Conservation (phyloP, 2,888 invertebrate species). For the Himalopsyche anomala region DNA sequence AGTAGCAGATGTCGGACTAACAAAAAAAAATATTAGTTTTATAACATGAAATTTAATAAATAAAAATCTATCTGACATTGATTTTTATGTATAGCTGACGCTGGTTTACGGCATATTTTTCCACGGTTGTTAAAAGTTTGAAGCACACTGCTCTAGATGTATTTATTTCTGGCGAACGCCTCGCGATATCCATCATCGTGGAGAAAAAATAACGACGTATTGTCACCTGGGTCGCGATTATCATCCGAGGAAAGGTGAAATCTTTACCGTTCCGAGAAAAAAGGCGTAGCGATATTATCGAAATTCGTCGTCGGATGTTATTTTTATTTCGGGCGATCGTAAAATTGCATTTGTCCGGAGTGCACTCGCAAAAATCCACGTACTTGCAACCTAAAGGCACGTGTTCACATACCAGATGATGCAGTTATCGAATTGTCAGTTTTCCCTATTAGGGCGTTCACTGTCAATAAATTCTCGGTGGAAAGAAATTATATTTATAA, state of each 20-base stretch:
- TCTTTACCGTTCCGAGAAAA: conserved; percentile 26
- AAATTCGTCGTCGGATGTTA: conserved; percentile 2
- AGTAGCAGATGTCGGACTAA: too few species aligned
- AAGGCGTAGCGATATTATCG: conserved; percentile 1
- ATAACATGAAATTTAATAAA: too few species aligned
- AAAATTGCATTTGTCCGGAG: conserved; percentile 16
- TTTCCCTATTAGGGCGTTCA: too few species aligned
- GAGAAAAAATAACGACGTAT: not conserved
- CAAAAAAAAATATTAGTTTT: too few species aligned
- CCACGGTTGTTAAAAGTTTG: too few species aligned
- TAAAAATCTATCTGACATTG: too few species aligned
- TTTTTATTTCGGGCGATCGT: conserved; percentile 9
- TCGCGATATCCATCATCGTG: not conserved
- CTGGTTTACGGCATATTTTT: too few species aligned
- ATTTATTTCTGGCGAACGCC: not conserved
- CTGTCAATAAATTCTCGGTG: too few species aligned
- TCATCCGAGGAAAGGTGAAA: not conserved
- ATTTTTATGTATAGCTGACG: too few species aligned
- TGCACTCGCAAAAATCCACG: conserved; percentile 1
- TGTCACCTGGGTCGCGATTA: not conserved
- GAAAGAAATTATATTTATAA: too few species aligned
- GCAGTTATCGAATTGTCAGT: too few species aligned
- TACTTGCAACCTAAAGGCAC: conserved; percentile 13
- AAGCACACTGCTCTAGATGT: too few species aligned
- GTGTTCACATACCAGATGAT: not conserved